Evolutionary conservation across 1,140 invertebrate genomes (phyloP).

Genomic region (Dreissena rostriformis): DNA sequence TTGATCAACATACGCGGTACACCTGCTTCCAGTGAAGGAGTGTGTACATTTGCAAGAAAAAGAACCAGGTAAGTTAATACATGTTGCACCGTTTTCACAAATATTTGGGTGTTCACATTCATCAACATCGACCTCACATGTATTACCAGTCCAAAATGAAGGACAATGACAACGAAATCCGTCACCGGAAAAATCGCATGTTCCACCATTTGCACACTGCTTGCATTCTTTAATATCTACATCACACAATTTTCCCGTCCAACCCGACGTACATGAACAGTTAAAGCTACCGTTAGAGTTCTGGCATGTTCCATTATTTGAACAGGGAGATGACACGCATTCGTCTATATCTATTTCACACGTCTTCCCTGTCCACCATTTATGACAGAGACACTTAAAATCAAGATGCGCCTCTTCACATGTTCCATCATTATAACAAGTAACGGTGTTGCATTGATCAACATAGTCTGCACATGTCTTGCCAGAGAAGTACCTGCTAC

Average conservation of each 20-base stretch:
- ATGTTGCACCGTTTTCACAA: slow-evolving; percentile 2
- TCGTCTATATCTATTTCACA: slow-evolving; percentile 69
- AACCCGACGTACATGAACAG: slow-evolving; percentile 45
- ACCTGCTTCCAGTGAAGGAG: too few relatives aligned
- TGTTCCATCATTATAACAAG: neutral
- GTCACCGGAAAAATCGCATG: too few relatives aligned
- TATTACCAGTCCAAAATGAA: neutral
- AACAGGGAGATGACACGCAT: slow-evolving; percentile 70
- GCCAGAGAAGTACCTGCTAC: slow-evolving; percentile 23
- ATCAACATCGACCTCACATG: neutral
- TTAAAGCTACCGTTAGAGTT: slow-evolving; percentile 28
- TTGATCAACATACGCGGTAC: too few relatives aligned
- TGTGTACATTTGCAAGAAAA: too few relatives aligned
- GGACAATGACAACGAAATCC: slow-evolving; percentile 1
- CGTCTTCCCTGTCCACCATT: slow-evolving; percentile 20
- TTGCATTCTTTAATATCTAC: neutral
- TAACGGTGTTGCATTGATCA: too few relatives aligned
- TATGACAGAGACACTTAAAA: slow-evolving; percentile 15
- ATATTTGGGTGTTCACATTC: neutral
- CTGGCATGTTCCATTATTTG: slow-evolving; percentile 66
- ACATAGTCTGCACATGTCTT: slow-evolving; percentile 31
- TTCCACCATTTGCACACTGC: neutral
- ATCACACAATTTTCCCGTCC: slow-evolving; percentile 45
- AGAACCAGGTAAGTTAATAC: neutral
- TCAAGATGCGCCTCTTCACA: neutral